Evolutionary conservation across 1,140 invertebrate genomes (phyloP), one percentile per base, ranked within the genome.

Genomic region (Calosoma granatense): DNA sequence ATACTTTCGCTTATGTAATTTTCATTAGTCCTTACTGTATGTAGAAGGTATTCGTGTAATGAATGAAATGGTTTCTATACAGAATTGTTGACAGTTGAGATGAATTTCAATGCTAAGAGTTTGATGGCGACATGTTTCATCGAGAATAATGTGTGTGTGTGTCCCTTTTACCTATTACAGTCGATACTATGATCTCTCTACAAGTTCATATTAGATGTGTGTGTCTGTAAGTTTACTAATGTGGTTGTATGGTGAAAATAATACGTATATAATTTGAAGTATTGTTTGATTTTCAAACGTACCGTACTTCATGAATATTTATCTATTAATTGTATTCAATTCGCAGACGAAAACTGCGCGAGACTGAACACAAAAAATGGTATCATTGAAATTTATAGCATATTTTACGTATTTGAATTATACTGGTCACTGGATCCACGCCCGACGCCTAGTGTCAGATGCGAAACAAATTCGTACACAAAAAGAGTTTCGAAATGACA

Each of bases 271-370:
- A 47, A 17, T 47, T 47, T 47, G 17, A 47, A 9, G 41, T 17
- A 12, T 47, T 47, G 41, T 47, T 47, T 17, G 3, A 47, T 47
- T 47, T 47, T 4, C 15, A 17, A n/a, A 17, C 41, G 41, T 12
- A 17, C 17, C 41, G 15, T 47, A 47, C 17, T 17, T 47, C 41
- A 47, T 47, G 41, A 47, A 47, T 47, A 47, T 47, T 9, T 47
- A 47, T n/a, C 41, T 47, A 47, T 47, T 47, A 12, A 47, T 47
- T 47, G 41, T 47, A 47, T 47, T 47, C 41, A 47, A 47, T 47
- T 47, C 41, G 41, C 41, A 47, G 17, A 47, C 17, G 41, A 47
- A 47, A 47, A 47, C 3, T 47, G 41, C 41, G 17, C 41, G 41
- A 17, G 41, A 4, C 6, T 47, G 41, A 17, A 12, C 4, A 4